Evolutionary conservation across 2,888 invertebrate species (phyloP).

Genomic region (Drosophila formosana): DNA sequence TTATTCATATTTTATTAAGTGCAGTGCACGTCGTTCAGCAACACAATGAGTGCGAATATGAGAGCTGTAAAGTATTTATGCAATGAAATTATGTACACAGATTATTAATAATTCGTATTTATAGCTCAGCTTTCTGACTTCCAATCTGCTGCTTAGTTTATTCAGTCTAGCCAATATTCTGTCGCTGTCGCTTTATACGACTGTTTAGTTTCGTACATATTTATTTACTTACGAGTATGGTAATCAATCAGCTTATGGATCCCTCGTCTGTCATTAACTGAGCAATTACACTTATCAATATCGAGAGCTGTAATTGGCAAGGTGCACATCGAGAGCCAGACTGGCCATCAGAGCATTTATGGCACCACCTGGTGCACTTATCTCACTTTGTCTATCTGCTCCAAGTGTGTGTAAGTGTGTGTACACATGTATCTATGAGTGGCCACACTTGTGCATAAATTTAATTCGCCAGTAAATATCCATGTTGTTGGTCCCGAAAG

Average conservation of each 20-base stretch:
- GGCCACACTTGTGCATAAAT: slow-evolving; percentile 39
- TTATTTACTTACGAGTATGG: slow-evolving; percentile 5
- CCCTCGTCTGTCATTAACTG: slow-evolving; percentile 33
- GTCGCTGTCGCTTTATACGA: neutral
- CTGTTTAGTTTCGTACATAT: slow-evolving; percentile 30
- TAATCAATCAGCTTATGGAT: slow-evolving; percentile 23
- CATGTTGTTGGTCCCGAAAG: slow-evolving; percentile 35
- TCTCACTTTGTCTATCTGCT: slow-evolving; percentile 7
- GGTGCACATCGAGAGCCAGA: slow-evolving; percentile 15
- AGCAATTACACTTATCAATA: slow-evolving; percentile 39
- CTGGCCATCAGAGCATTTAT: slow-evolving; percentile 41
- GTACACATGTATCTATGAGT: slow-evolving; percentile 20
- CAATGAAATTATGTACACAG: neutral
- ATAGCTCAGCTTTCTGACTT: neutral
- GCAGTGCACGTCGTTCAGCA: neutral
- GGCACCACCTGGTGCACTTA: slow-evolving; percentile 56
- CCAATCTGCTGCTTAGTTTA: too few relatives aligned
- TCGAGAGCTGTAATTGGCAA: slow-evolving; percentile 34
- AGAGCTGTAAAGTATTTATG: slow-evolving; percentile 26
- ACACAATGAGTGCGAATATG: slow-evolving; percentile 4
- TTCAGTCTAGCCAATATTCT: too few relatives aligned
- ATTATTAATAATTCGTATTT: neutral
- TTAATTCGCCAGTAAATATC: slow-evolving; percentile 36
- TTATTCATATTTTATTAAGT: slow-evolving; percentile 23
- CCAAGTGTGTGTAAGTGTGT: neutral